Conservation (phyloP, 2,113 vertebrate genomes). For the Stegostoma tigrinum region DNA sequence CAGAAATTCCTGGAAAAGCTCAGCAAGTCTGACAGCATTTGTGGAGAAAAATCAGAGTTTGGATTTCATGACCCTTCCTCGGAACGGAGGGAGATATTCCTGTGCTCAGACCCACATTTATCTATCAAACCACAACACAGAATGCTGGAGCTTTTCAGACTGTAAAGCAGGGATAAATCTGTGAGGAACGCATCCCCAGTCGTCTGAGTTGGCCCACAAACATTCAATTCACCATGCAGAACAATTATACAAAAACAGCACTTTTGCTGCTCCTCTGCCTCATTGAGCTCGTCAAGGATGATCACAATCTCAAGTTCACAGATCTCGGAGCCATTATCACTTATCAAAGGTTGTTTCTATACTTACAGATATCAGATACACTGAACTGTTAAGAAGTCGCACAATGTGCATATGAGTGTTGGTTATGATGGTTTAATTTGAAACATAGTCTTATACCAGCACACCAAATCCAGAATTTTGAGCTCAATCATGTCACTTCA, state of each 20-base stretch:
- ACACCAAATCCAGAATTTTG: not conserved
- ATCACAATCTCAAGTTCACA: not conserved
- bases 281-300: not conserved
- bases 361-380: not conserved
- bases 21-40: no score
- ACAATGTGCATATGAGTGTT: not conserved
- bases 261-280: not conserved
- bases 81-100: not conserved
- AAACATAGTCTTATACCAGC: not conserved
- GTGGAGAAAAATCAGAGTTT: no score
- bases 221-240: not conserved
- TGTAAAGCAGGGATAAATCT: not conserved
- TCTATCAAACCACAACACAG: not conserved
- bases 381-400: not conserved
- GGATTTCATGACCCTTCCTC: no score
- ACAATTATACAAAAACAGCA: not conserved
- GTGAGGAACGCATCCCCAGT: not conserved
- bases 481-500: not conserved
- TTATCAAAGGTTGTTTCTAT: not conserved
- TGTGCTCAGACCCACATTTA: not conserved
- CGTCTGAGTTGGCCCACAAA: not conserved
- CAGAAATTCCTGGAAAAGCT: no score
- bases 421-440: not conserved
- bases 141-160: not conserved
- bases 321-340: not conserved